These are phyloP conservation scores for Nomada goodeniana DNA, from an alignment of 2,888 invertebrate species.

Conservation along the genomic window DNA sequence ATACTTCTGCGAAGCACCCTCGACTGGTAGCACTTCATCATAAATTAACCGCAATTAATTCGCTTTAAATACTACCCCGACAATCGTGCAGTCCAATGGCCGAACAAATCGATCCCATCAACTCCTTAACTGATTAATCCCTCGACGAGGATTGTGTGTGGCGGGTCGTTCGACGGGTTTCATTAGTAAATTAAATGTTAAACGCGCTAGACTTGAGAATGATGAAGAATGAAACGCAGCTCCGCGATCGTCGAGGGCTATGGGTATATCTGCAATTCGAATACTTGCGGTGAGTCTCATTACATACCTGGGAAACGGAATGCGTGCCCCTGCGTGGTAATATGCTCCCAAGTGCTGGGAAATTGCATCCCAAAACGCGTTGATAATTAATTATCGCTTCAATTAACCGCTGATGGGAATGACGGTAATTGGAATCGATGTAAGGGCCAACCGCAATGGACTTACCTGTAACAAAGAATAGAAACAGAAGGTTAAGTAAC, in stretches of 20 bases:
- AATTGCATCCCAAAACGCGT: slow-evolving; percentile 66
- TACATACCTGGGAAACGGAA: slow-evolving; percentile 37
- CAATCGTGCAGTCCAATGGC: neutral
- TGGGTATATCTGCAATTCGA: slow-evolving; percentile 53
- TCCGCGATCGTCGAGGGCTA: slow-evolving; percentile 19
- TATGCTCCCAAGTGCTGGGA: slow-evolving; percentile 59
- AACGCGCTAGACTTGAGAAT: slow-evolving; percentile 42
- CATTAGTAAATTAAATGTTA: slow-evolving; percentile 73
- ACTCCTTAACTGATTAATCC: slow-evolving; percentile 45
- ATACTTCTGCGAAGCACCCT: neutral
- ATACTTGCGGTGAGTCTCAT: slow-evolving; percentile 59
- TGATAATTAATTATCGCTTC: slow-evolving; percentile 67
- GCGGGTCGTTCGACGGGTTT: slow-evolving; percentile 37
- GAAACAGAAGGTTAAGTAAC: slow-evolving; percentile 8
- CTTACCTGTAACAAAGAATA: slow-evolving; percentile 74
- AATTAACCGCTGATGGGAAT: slow-evolving; percentile 58
- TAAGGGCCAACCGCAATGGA: slow-evolving; percentile 17
- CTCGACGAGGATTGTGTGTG: slow-evolving; percentile 26
- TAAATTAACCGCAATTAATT: slow-evolving; percentile 35
- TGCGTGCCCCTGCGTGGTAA: slow-evolving; percentile 48
- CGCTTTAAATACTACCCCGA: neutral
- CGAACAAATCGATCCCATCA: slow-evolving; percentile 19
- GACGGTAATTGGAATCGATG: slow-evolving; percentile 57
- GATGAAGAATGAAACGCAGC: slow-evolving; percentile 36
- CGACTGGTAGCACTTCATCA: neutral